Base-by-base conservation (phyloP, 2,888 invertebrate species). In the Clanis bilineata region DNA sequence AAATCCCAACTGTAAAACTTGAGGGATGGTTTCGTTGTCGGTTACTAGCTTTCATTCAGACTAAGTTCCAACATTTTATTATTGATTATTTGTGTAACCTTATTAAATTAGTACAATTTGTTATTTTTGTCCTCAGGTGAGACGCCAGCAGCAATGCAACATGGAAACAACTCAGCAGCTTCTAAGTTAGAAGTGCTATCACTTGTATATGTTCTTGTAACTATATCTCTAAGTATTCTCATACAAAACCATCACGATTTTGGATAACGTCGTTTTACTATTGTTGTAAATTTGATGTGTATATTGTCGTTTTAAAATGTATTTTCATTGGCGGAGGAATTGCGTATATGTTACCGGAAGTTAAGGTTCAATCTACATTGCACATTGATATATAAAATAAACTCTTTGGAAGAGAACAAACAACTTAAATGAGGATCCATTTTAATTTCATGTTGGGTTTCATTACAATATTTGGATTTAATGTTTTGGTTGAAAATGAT, bases 101-200 rank as follows among this genome's bases (percentile, higher is more conserved):
- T 28, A 3, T 28, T 3, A 28, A 6, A 28, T 28, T 28, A 28
- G 28, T 6, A 6, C 28, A 6, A 5, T 28, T 28, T 3, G 10
- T 36, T 38, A 18, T n/a, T 66, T 67, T 77, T 74, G 74, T 82
- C 73, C 61, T 6, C 93, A 95, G 95, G 95, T 81, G 95, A 95
- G 79, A 95, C 95, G 43, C 95, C 95, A 64, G 95, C 95, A 25
- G 95, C 95, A 0, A 95, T 95, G 95, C 95, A 95, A 73, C 95
- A 95, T 69, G 95, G 95, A 45, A 95, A 95, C 81, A 94, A 91
- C 62, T 88, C 86, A 0, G 77, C 86, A 18, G 79, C 76, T 2
- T 64, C 69, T 1, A 72, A 70, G 18, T 67, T 69, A 62, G 68
- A 77, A 36, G 68, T 73, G 21, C 69, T 82, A 18, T 65, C 61